Evolutionary conservation across 2,797 vertebrate genomes (phyloP), one percentile per base, ranked within the genome.

Genomic region (Tolypeutes matacus): DNA sequence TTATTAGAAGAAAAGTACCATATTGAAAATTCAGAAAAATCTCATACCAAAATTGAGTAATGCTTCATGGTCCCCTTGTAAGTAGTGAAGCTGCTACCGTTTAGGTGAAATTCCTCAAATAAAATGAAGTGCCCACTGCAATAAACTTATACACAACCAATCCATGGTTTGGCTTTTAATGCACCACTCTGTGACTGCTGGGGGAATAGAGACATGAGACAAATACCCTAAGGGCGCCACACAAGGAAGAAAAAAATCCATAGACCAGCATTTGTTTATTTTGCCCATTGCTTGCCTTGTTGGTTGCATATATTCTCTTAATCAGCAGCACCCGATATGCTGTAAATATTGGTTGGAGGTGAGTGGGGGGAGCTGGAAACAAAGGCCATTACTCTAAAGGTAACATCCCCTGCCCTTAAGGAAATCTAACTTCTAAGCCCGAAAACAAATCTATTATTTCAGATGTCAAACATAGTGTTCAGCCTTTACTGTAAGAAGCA

Each of bases 41-140:
- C 96, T 98, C 97, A 98, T 96, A 97, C 97, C 98, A 98, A 98
- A 98, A 97, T 58, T 91, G 98, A 98, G 98, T 98, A 98, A 98
- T 98, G 98, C 98, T 98, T 98, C 99, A 97, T 98, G 98, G 98
- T 99, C 98, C 98, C 98, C 98, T 98, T 99, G 98, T 99, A 99
- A 99, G 98, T 99, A 98, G 98, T 98, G 99, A 99, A 99, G 98
- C 99, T 99, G 98, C 98, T 99, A 98, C 98, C 98, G 98, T 98
- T 98, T 98, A 99, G 98, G 99, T 98, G 97, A 99, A 98, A 99
- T 98, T 98, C 99, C 99, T 98, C 98, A 98, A 98, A 98, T 98
- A 96, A 98, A 98, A 99, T 98, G 98, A 99, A 99, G 98, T 99
- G 98, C 98, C 98, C 98, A 98, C 97, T 99, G 99, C 99, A 99